Percentiles rank a stretch among this genome's conserved stretches.
Evolutionary conservation across 2,797 vertebrate species (phyloP).

Genomic region (Lacerta bilineata): DNA sequence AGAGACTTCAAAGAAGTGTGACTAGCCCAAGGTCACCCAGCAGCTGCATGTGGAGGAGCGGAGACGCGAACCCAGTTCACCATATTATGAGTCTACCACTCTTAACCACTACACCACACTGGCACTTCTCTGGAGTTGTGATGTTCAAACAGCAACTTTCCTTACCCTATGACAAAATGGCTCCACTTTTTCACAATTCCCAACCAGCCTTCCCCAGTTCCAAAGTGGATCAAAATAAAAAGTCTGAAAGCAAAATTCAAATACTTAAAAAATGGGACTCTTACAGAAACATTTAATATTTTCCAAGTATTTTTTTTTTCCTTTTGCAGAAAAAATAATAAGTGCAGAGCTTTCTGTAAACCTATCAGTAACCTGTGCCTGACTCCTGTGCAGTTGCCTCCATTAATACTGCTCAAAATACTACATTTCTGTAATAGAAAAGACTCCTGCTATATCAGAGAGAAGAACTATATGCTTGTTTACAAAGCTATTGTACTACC

Average conservation of each 20-base stretch:
- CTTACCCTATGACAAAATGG: not conserved
- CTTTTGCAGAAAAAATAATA: not conserved
- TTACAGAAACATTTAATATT: not conserved
- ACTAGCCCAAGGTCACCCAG: too few relatives aligned
- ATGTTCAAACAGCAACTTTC: not conserved
- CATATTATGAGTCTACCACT: too few relatives aligned
- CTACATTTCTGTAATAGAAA: not conserved
- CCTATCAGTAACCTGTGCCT: not conserved
- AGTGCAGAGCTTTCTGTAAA: not conserved
- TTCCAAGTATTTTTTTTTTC: not conserved
- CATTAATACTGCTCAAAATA: constrained; percentile 24
- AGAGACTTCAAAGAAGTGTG: too few relatives aligned
- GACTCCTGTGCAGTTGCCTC: too few relatives aligned
- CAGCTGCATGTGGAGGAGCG: too few relatives aligned
- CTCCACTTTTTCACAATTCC: too few relatives aligned
- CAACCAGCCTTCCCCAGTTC: not conserved
- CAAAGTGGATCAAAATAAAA: not conserved
- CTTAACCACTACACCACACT: too few relatives aligned
- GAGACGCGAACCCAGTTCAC: too few relatives aligned
- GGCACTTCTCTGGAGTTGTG: not conserved
- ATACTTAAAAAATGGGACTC: not conserved
- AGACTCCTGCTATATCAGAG: not conserved
- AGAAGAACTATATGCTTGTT: not conserved
- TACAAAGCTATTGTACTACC: too few relatives aligned
- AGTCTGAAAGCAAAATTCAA: not conserved